phyloP scores from a whole-genome alignment of 2,113 vertebrate species.

The Zonotrichia leucophrys region DNA sequence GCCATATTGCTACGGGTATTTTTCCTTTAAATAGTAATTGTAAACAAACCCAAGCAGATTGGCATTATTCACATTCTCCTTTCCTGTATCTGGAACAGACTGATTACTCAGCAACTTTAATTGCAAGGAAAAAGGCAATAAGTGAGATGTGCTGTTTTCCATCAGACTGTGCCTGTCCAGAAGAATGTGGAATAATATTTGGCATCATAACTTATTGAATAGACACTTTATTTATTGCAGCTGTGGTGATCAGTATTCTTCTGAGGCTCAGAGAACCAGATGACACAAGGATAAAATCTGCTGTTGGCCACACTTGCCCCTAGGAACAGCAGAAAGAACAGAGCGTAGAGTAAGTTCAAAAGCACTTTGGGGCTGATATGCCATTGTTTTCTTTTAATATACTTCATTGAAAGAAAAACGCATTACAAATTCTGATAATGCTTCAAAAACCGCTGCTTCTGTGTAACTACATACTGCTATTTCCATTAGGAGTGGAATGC shows the following conservation, averaged over 20 bases:
- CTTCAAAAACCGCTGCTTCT: slow-evolving; percentile 2
- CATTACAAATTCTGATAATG: slow-evolving; percentile 38
- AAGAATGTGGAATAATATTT: slow-evolving; percentile 72
- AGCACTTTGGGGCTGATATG: not conserved
- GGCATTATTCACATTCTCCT: slow-evolving; percentile 58
- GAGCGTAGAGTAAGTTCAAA: slow-evolving; percentile 18
- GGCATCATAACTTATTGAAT: slow-evolving; percentile 55
- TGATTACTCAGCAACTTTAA: slow-evolving; percentile 47
- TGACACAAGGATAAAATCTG: slow-evolving; percentile 41
- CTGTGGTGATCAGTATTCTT: slow-evolving; percentile 68
- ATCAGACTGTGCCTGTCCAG: slow-evolving; percentile 61
- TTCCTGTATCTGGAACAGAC: slow-evolving; percentile 17
- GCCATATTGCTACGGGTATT: not conserved
- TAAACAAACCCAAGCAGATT: slow-evolving; percentile 57
- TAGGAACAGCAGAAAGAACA: slow-evolving; percentile 17
- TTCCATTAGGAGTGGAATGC: not conserved
- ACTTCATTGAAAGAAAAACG: slow-evolving; percentile 1
- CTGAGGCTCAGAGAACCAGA: slow-evolving; percentile 57
- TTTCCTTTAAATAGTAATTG: slow-evolving; percentile 70
- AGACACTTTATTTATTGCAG: slow-evolving; percentile 74
- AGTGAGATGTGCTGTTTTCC: slow-evolving; percentile 56
- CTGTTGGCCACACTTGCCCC: slow-evolving; percentile 15
- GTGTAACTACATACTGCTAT: not conserved
- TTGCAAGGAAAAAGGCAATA: slow-evolving; percentile 31
- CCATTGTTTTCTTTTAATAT: slow-evolving; percentile 49